Evolutionary conservation across 2,888 invertebrate species (phyloP).

Genomic region (Microplitis manilae): DNA sequence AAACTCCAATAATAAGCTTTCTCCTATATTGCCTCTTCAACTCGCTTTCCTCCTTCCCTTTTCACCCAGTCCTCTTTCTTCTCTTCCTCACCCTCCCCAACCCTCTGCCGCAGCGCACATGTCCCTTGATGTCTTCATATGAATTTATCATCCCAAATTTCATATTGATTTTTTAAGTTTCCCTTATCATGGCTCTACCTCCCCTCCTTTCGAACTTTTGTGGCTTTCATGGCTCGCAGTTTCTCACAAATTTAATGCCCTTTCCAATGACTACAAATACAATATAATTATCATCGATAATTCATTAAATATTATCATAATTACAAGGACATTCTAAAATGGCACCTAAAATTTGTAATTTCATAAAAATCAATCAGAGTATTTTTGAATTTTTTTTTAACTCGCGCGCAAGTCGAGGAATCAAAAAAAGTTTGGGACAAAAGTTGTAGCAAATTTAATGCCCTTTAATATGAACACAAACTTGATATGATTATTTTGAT

Average conservation of each 20-base stretch:
- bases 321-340: no score
- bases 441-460: background rate
- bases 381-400: no score
- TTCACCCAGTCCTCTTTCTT: slow-evolving; percentile 24
- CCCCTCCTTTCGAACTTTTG: background rate
- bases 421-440: background rate
- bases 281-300: background rate
- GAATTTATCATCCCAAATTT: slow-evolving; percentile 5
- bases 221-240: background rate
- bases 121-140: slow-evolving; percentile 1
- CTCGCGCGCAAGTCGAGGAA: background rate
- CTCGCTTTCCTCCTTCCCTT: slow-evolving; percentile 37
- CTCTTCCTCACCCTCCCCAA: slow-evolving; percentile 14
- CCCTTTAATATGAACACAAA: no score
- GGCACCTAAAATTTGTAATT: no score
- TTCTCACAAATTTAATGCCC: background rate
- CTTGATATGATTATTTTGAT: no score
- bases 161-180: background rate
- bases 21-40: slow-evolving; percentile 72
- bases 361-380: no score
- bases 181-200: slow-evolving; percentile 23
- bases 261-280: background rate
- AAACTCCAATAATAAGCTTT: slow-evolving; percentile 72
- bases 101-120: slow-evolving; percentile 14
- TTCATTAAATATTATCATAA: no score